phyloP scores from a whole-genome alignment of 1,140 invertebrate genomes.

The Lasioglossum albipes region DNA sequence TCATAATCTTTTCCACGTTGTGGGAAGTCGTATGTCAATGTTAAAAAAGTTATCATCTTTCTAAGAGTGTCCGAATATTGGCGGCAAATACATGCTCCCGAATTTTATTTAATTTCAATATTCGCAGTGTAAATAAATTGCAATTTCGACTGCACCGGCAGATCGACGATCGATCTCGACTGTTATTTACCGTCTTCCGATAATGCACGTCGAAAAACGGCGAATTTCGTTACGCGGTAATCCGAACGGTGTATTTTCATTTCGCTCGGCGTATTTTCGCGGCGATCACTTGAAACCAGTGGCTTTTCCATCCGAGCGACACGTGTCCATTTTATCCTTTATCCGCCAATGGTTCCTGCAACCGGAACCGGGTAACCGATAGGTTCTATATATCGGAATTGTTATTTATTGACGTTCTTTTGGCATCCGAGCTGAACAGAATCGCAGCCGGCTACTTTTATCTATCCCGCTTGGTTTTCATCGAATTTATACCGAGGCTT shows the following conservation, averaged over 20 bases:
- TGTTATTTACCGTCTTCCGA: neutral
- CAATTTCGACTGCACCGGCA: too few relatives aligned
- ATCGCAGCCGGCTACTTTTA: neutral
- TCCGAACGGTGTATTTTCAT: neutral
- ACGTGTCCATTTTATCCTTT: constrained; percentile 4
- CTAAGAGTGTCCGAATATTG: too few relatives aligned
- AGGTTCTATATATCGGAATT: neutral
- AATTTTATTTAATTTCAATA: too few relatives aligned
- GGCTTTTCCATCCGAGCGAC: neutral
- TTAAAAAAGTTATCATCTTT: too few relatives aligned
- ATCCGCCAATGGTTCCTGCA: neutral
- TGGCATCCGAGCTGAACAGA: neutral
- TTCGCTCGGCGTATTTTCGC: neutral
- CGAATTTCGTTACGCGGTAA: neutral
- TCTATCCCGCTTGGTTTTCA: neutral
- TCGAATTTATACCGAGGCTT: neutral
- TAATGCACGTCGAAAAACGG: neutral
- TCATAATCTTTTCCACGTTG: too few relatives aligned
- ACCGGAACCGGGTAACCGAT: neutral
- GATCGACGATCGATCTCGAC: too few relatives aligned
- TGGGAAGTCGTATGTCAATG: too few relatives aligned
- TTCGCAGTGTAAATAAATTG: too few relatives aligned
- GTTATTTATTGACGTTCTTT: neutral
- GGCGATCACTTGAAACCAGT: neutral
- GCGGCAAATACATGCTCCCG: too few relatives aligned